Percentiles rank a stretch among this genome's conserved stretches.
phyloP scores from a whole-genome alignment of 2,888 invertebrate species.

The Drosophila prolongata region DNA sequence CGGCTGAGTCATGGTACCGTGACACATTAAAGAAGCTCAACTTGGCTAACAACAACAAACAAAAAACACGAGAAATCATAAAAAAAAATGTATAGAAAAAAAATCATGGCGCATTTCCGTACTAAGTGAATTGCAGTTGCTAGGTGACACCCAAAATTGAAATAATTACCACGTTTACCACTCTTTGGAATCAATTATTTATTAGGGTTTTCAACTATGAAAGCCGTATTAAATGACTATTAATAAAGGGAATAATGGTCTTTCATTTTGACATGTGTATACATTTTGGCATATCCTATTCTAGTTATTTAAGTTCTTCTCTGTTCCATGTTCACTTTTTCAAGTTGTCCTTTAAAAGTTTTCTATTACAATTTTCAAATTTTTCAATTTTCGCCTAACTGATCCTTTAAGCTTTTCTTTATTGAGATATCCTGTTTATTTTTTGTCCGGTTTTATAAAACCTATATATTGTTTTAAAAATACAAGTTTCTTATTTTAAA shows the following conservation, averaged over 20 bases:
- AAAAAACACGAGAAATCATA: neutral
- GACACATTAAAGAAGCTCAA: slow-evolving; percentile 42
- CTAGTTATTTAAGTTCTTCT: no score
- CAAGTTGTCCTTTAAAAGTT: no score
- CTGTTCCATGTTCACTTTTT: no score
- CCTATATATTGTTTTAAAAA: no score
- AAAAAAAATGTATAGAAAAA: neutral
- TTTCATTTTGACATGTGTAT: no score
- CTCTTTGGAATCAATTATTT: neutral
- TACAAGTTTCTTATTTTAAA: no score
- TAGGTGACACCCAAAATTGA: slow-evolving; percentile 8
- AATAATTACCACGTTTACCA: slow-evolving; percentile 4
- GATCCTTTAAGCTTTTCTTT: no score
- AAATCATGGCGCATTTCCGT: slow-evolving; percentile 15
- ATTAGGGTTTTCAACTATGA: neutral
- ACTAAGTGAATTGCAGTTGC: slow-evolving; percentile 7
- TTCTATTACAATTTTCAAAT: no score
- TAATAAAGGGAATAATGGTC: neutral
- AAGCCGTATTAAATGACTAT: neutral
- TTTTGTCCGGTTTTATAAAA: no score
- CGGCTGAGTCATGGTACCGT: slow-evolving; percentile 57
- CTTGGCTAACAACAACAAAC: neutral
- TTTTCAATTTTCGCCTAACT: no score
- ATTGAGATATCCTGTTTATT: no score
- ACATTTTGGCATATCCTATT: no score